Evolutionary conservation across 2,888 invertebrate genomes (phyloP).

Genomic region (Andrena camellia): DNA sequence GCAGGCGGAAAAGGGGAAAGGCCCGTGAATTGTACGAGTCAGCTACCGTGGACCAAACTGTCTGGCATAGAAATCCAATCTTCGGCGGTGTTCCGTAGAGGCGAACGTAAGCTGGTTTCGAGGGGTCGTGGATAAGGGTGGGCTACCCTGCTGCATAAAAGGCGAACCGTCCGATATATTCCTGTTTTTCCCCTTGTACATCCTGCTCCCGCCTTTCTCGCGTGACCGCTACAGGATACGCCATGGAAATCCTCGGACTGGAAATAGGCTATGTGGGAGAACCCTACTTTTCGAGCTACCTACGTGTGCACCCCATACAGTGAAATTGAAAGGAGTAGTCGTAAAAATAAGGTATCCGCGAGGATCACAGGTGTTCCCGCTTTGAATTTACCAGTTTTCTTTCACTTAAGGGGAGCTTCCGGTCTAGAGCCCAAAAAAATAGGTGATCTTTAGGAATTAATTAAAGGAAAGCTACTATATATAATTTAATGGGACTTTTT

Average conservation of each 20-base stretch:
- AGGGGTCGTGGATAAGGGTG: constrained; percentile 55
- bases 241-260: constrained; percentile 60
- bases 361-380: too few relatives aligned
- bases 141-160: constrained; percentile 64
- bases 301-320: neutral
- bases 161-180: constrained; percentile 39
- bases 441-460: too few relatives aligned
- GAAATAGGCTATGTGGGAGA: constrained; percentile 60
- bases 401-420: too few relatives aligned
- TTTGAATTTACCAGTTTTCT: too few relatives aligned
- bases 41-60: constrained; percentile 63
- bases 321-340: too few relatives aligned
- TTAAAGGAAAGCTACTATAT: too few relatives aligned
- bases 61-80: constrained; percentile 73
- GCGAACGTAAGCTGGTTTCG: constrained; percentile 59
- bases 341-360: too few relatives aligned
- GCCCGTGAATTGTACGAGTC: constrained; percentile 40
- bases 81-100: constrained; percentile 62
- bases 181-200: constrained; percentile 11
- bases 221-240: constrained; percentile 50
- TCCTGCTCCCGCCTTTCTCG: constrained; percentile 36
- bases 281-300: constrained; percentile 48
- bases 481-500: too few relatives aligned
- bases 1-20: constrained; percentile 6
- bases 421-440: too few relatives aligned